A percentile compares a stretch with the other conserved stretches of the same genome.
Evolutionary conservation across 2,888 invertebrate species (phyloP).

Genomic region (Amorpha juglandis): DNA sequence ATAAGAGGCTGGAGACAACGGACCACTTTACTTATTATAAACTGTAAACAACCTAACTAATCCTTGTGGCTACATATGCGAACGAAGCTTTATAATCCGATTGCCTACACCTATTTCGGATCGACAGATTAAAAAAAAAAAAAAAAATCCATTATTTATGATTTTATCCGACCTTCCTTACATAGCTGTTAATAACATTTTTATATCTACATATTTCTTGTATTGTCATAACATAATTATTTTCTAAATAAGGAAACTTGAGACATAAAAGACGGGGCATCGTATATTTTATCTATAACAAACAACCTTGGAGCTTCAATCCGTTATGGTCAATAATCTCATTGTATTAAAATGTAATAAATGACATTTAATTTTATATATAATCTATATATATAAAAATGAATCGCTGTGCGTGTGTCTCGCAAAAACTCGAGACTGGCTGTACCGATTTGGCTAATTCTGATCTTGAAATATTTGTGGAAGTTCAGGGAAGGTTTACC

Average conservation of each 20-base stretch:
- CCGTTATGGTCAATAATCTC: not conserved
- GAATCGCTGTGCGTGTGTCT: no score
- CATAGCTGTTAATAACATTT: not conserved
- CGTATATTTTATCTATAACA: not conserved
- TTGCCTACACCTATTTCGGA: not conserved
- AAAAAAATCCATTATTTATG: constrained; percentile 4
- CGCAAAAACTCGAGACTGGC: no score
- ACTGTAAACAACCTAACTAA: constrained; percentile 21
- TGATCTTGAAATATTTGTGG: no score
- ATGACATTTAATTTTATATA: not conserved
- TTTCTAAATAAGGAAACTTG: not conserved
- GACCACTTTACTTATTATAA: constrained; percentile 9
- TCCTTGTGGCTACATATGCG: constrained; percentile 1
- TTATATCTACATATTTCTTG: not conserved
- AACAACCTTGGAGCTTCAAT: not conserved
- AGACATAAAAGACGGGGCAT: not conserved
- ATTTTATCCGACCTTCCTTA: not conserved
- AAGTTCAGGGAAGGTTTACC: no score
- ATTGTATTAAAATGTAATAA: not conserved
- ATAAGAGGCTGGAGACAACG: constrained; percentile 17
- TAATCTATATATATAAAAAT: no score
- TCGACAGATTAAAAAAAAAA: constrained; percentile 1
- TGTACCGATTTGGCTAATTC: no score
- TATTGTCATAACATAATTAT: not conserved
- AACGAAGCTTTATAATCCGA: constrained; percentile 19